A percentile compares a stretch with the other conserved stretches of the same genome.
Conservation (phyloP, 2,113 vertebrate genomes). For the Dissostichus mawsoni region DNA sequence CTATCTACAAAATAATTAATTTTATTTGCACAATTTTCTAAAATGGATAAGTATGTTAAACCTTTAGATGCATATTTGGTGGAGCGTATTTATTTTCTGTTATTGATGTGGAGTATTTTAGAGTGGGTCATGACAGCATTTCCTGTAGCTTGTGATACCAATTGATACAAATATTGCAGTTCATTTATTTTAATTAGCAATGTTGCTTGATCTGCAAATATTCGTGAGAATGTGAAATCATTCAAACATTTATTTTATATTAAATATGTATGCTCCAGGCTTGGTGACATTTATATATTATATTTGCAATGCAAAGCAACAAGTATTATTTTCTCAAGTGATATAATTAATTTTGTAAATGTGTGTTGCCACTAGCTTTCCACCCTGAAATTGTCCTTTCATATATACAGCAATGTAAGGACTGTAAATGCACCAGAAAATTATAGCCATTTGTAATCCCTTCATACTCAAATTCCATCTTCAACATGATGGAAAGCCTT, state of each 20-base stretch:
- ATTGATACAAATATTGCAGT: slow-evolving; percentile 43
- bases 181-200: slow-evolving; percentile 65
- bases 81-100: slow-evolving; percentile 11
- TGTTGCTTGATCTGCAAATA: slow-evolving; percentile 51
- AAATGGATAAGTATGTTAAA: slow-evolving; percentile 8
- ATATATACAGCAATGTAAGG: slow-evolving; percentile 16
- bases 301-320: slow-evolving; percentile 63
- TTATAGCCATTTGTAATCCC: slow-evolving; percentile 17
- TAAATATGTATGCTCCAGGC: slow-evolving; percentile 56
- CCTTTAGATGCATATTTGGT: slow-evolving; percentile 9
- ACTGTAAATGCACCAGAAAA: slow-evolving; percentile 22
- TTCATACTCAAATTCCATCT: slow-evolving; percentile 32
- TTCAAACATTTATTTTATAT: slow-evolving; percentile 58
- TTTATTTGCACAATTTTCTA: slow-evolving; percentile 6
- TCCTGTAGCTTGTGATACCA: slow-evolving; percentile 18
- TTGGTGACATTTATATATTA: slow-evolving; percentile 44
- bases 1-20: slow-evolving; percentile 20
- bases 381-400: slow-evolving; percentile 32
- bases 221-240: slow-evolving; percentile 55
- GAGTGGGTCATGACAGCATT: slow-evolving; percentile 25
- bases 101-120: slow-evolving; percentile 38
- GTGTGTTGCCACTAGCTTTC: slow-evolving; percentile 34
- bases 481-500: slow-evolving; percentile 36
- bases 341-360: slow-evolving; percentile 50
- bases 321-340: slow-evolving; percentile 45